Percentiles rank a stretch among this genome's conserved stretches.
Evolutionary conservation across 2,113 vertebrate species (phyloP).

Genomic region (Chinchilla lanigera): DNA sequence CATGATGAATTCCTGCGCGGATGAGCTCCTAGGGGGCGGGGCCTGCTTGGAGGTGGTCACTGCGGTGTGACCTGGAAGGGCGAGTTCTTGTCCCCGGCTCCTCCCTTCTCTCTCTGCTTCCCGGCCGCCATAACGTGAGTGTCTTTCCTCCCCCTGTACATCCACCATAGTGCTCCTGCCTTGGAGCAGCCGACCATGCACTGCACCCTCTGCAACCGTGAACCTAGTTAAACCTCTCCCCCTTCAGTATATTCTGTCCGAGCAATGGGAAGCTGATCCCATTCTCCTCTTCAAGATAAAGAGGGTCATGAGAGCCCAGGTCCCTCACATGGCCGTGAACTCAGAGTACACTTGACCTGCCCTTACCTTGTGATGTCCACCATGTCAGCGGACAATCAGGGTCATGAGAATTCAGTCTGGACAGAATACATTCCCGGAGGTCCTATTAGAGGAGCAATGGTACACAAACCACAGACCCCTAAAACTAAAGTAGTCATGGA

Average conservation of each 20-base stretch:
- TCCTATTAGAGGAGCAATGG: background rate
- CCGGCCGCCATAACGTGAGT: background rate
- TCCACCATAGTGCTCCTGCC: background rate
- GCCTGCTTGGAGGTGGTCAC: background rate
- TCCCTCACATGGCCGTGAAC: background rate
- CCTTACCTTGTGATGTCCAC: background rate
- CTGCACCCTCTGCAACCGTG: background rate
- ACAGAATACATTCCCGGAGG: background rate
- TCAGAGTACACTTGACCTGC: background rate
- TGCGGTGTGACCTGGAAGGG: background rate
- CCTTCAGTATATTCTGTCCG: background rate
- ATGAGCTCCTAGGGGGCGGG: no score
- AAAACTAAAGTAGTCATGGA: background rate
- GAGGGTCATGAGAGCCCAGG: background rate
- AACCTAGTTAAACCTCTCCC: background rate
- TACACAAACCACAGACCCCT: background rate
- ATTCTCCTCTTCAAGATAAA: background rate
- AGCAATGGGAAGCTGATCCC: background rate
- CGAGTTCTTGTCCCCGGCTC: background rate
- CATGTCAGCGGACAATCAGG: background rate
- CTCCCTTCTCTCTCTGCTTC: background rate
- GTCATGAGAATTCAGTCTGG: no score
- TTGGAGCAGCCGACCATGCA: background rate
- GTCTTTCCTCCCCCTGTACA: rapidly evolving
- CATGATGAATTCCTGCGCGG: no score